phyloP scores from a whole-genome alignment of 2,797 vertebrate species.

The Pachyuromys duprasi region DNA sequence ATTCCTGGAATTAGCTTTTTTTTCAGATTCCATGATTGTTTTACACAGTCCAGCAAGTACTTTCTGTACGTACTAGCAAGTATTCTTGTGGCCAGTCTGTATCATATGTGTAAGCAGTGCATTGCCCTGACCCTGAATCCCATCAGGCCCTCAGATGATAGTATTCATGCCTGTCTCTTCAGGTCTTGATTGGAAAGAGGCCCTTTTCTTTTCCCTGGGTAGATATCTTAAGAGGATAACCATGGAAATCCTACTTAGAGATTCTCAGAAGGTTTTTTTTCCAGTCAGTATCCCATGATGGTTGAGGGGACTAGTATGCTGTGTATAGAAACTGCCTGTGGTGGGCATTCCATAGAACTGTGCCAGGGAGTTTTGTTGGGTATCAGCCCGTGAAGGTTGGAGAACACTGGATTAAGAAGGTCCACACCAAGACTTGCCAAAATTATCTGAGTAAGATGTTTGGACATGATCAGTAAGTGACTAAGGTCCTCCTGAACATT shows the following conservation, averaged over 20 bases:
- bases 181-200: not conserved
- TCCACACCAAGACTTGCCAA: not conserved
- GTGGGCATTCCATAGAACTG: too few species aligned
- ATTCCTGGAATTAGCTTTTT: not conserved
- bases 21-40: not conserved
- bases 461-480: not conserved
- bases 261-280: not conserved
- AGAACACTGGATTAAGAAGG: not conserved
- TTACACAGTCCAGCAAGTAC: not conserved
- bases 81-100: not conserved
- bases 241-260: not conserved
- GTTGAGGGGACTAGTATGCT: not conserved
- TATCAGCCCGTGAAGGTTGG: not conserved
- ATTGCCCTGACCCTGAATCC: conserved; percentile 51
- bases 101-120: not conserved
- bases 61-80: not conserved
- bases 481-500: not conserved
- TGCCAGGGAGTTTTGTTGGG: too few species aligned
- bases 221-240: not conserved
- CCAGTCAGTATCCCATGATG: not conserved
- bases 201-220: not conserved
- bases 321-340: not conserved
- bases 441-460: not conserved
- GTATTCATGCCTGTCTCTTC: conserved; percentile 18
- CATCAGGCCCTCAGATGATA: not conserved